Base-by-base conservation (phyloP, 1,140 invertebrate species). In the Anastatus disparis region DNA sequence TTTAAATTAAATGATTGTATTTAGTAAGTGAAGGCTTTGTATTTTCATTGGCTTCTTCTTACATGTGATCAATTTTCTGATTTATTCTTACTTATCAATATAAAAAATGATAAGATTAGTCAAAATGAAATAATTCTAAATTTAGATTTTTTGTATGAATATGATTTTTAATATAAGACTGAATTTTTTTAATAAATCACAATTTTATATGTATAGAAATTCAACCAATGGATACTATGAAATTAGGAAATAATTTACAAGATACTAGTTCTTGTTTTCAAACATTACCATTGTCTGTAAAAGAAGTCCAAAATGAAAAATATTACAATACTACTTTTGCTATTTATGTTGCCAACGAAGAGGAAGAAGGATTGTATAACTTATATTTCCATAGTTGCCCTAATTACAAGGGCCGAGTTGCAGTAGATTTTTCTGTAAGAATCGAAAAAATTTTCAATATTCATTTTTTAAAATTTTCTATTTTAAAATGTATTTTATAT, bases 321-420 rank as follows among this genome's bases (percentile, higher is more conserved):
- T 82, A 79, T 63, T 85, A 79, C 42, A 84, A 84, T 56, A 75
- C 77, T 24, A 84, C 77, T 29, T 97, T 98, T 83, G 89, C 90
- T 9, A 92, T 99, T 84, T 90, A 90, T 72, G 91, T 99, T 50
- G 89, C 89, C 0, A 91, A 88, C 6, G 85, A 91, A 44, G 87
- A 91, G 46, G 94, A 97, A 78, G 93, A 97, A 86, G 97, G 97
- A 3, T 87, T 98, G 0, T 99, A 99, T 83, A 97, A 95, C 84
- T 86, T 99, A 13, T 97, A 95, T 78, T 99, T 98, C 80, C 96
- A 99, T 82, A 97, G 94, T 82, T 99, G 97, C 85, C 92, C 91
- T 7, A 94, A 93, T 81, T 91, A 91, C 73, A 77, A 82, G 27
- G 87, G 88, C 42, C 75, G 79, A 12, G 83, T 89, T 10, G 71